Evolutionary conservation across 2,888 invertebrate species (phyloP).

Genomic region (Caenorhabditis zanzibari): DNA sequence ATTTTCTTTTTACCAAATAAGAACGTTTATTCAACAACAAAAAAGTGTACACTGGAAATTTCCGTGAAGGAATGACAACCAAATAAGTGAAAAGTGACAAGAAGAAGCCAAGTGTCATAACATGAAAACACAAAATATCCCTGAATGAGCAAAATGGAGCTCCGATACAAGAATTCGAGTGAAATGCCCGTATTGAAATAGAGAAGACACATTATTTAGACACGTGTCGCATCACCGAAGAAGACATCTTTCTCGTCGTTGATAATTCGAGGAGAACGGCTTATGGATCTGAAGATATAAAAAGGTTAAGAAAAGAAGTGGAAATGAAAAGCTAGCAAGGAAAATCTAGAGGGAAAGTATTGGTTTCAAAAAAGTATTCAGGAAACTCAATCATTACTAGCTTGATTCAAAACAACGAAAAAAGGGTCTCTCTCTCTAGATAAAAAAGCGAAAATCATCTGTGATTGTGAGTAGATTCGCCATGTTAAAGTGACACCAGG

Average conservation of each 20-base stretch:
- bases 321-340: slow-evolving; percentile 1
- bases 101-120: slow-evolving; percentile 2
- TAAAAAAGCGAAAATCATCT: neutral
- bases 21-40: neutral
- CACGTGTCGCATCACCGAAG: slow-evolving; percentile 79
- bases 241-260: slow-evolving; percentile 69
- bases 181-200: slow-evolving; percentile 8
- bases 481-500: slow-evolving; percentile 53
- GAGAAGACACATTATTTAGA: slow-evolving; percentile 58
- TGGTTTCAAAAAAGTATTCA: neutral
- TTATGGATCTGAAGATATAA: slow-evolving; percentile 72
- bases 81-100: slow-evolving; percentile 41
- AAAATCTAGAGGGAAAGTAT: slow-evolving; percentile 4
- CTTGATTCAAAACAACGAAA: neutral
- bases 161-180: slow-evolving; percentile 8
- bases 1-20: neutral
- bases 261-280: slow-evolving; percentile 79
- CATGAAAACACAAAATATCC: slow-evolving; percentile 18
- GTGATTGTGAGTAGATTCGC: slow-evolving; percentile 57
- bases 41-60: neutral
- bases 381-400: slow-evolving; percentile 1
- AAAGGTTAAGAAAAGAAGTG: neutral
- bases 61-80: slow-evolving; percentile 23
- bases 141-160: slow-evolving; percentile 6
- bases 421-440: neutral